A percentile compares a stretch with the other conserved stretches of the same genome.
These are phyloP conservation scores for Nemotelus nigrinus DNA, from an alignment of 2,888 invertebrate species.

Conservation along the genomic window DNA sequence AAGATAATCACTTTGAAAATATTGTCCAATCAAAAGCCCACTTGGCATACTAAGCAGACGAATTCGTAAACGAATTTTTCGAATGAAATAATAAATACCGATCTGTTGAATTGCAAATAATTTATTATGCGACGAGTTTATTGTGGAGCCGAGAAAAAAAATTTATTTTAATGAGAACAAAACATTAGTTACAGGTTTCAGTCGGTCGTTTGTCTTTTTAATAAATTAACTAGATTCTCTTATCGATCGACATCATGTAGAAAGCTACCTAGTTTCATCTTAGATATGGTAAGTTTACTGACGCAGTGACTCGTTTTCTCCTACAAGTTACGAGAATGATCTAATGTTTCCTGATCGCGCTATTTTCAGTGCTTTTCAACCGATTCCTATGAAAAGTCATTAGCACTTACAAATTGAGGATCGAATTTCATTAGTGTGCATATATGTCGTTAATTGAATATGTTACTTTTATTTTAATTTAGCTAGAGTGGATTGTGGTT, in stretches of 20 bases:
- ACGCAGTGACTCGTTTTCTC: background rate
- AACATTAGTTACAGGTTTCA: conserved; percentile 9
- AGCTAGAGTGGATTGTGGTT: background rate
- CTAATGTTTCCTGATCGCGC: background rate
- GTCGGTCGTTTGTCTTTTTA: conserved; percentile 5
- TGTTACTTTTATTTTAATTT: background rate
- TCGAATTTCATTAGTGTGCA: too few relatives aligned
- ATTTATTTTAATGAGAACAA: conserved; percentile 18
- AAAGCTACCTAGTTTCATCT: conserved; percentile 10
- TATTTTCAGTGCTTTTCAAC: background rate
- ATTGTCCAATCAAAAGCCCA: conserved; percentile 22
- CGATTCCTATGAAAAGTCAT: too few relatives aligned
- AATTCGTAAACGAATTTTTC: conserved; percentile 13
- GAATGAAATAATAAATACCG: conserved; percentile 10
- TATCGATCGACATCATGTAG: conserved; percentile 8
- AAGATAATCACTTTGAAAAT: background rate
- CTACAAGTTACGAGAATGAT: background rate
- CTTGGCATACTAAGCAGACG: background rate
- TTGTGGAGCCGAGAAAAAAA: background rate
- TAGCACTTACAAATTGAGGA: too few relatives aligned
- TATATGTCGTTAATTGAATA: background rate
- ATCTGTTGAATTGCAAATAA: background rate
- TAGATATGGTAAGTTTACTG: conserved; percentile 22
- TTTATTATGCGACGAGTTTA: background rate
- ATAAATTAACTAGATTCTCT: conserved; percentile 23